Percentiles rank a stretch among this genome's conserved stretches.
Conservation (phyloP, 2,797 vertebrate species). For the Protosalanx chinensis region DNA sequence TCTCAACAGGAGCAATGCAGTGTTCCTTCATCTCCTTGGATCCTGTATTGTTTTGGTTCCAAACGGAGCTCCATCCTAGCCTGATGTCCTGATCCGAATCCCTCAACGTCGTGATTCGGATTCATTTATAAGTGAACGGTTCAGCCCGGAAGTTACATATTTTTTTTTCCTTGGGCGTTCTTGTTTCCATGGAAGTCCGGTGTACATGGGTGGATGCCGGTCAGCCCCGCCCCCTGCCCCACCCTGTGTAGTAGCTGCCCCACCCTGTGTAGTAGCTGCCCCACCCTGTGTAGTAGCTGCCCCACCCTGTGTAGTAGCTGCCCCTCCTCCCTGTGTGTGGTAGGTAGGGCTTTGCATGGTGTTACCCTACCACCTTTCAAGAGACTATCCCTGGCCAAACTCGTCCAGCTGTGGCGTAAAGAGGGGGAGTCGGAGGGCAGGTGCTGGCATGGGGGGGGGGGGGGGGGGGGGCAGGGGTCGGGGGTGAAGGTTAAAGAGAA, state of each 20-base stretch:
- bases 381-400: constrained; percentile 64
- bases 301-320: background rate
- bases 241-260: background rate
- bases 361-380: constrained; percentile 58
- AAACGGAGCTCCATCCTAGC: background rate
- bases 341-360: constrained; percentile 69
- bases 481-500: background rate
- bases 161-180: constrained; percentile 22
- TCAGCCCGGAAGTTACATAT: constrained; percentile 12
- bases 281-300: constrained; percentile 33
- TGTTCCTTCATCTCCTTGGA: constrained; percentile 43
- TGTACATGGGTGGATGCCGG: constrained; percentile 38
- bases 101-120: background rate
- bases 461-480: background rate
- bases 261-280: constrained; percentile 26
- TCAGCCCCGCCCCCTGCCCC: constrained; percentile 14
- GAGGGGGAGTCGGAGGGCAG: constrained; percentile 1
- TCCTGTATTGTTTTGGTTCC: background rate
- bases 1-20: constrained; percentile 8
- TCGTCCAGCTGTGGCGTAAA: constrained; percentile 11
- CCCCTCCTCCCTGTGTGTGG: constrained; percentile 35
- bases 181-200: constrained; percentile 32
- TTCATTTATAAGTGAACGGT: constrained; percentile 4
- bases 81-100: background rate
- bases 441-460: background rate